Percentiles rank a stretch among this genome's conserved stretches.
Evolutionary conservation across 2,797 vertebrate species (phyloP).

Genomic region (Cryptoblepharus egeriae): DNA sequence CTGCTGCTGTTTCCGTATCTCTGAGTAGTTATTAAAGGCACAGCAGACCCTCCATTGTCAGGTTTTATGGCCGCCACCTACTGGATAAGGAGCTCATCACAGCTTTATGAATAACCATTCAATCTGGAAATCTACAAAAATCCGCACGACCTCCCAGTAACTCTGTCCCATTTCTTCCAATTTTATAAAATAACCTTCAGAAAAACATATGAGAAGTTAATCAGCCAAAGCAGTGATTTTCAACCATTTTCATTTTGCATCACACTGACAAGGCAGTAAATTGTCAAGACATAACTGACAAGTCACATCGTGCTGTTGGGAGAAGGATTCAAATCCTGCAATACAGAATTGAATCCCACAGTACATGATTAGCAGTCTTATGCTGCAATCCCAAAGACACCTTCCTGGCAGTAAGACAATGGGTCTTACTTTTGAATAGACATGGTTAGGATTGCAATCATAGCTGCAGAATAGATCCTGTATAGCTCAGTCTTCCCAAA

Average conservation of each 20-base stretch:
- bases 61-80: slow-evolving; percentile 6
- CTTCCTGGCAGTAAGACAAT: too few relatives aligned
- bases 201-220: too few relatives aligned
- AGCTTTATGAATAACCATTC: background rate
- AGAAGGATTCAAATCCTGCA: too few relatives aligned
- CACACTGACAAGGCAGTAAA: too few relatives aligned
- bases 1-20: background rate
- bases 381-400: too few relatives aligned
- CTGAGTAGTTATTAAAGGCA: background rate
- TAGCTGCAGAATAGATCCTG: background rate
- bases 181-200: background rate
- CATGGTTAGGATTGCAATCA: too few relatives aligned
- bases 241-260: too few relatives aligned
- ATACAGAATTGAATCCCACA: background rate
- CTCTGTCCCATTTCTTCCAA: background rate
- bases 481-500: background rate
- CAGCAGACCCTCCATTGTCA: background rate
- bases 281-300: too few relatives aligned
- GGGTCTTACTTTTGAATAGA: too few relatives aligned
- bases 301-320: too few relatives aligned
- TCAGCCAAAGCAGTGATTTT: background rate
- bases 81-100: background rate
- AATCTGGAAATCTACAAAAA: background rate
- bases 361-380: too few relatives aligned
- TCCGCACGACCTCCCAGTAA: background rate